Evolutionary conservation across 2,888 invertebrate species (phyloP).

Genomic region (Tetheella fluctuosa): DNA sequence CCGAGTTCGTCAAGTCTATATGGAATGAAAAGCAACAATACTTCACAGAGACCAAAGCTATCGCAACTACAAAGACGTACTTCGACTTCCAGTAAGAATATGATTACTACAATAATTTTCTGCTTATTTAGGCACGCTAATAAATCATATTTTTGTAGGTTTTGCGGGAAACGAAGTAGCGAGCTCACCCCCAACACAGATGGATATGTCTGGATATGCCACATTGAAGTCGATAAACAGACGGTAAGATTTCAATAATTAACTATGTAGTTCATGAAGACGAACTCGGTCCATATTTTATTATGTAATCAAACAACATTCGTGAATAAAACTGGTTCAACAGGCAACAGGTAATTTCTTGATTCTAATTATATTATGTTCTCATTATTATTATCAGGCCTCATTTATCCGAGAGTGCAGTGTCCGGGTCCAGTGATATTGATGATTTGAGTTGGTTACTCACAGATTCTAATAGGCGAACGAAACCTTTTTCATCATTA

Average conservation of each 20-base stretch:
- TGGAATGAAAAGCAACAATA: slow-evolving; percentile 75
- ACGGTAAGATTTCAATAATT: slow-evolving; percentile 64
- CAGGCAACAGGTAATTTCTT: too few relatives aligned
- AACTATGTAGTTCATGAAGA: too few relatives aligned
- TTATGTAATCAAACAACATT: neutral
- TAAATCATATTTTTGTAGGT: slow-evolving; percentile 50
- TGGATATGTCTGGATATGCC: slow-evolving; percentile 91
- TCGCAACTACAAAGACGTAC: slow-evolving; percentile 81
- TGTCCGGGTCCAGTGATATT: slow-evolving; percentile 82
- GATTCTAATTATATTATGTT: neutral
- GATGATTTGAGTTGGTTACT: slow-evolving; percentile 87
- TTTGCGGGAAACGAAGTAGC: slow-evolving; percentile 82
- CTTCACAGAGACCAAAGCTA: slow-evolving; percentile 70
- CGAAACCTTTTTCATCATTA: slow-evolving; percentile 87
- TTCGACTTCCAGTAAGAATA: slow-evolving; percentile 82
- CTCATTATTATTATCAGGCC: slow-evolving; percentile 67
- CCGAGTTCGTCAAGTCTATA: slow-evolving; percentile 91
- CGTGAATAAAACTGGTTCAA: too few relatives aligned
- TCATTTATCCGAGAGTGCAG: slow-evolving; percentile 86
- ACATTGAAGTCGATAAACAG: slow-evolving; percentile 88
- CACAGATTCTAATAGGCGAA: slow-evolving; percentile 87
- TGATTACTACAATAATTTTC: slow-evolving; percentile 17
- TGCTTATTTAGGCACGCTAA: slow-evolving; percentile 4
- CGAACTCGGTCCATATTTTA: too few relatives aligned
- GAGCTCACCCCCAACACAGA: slow-evolving; percentile 86